Evolutionary conservation across 2,113 vertebrate genomes (phyloP), one percentile per base, ranked within the genome.

Genomic region (Gobiocypris rarus): DNA sequence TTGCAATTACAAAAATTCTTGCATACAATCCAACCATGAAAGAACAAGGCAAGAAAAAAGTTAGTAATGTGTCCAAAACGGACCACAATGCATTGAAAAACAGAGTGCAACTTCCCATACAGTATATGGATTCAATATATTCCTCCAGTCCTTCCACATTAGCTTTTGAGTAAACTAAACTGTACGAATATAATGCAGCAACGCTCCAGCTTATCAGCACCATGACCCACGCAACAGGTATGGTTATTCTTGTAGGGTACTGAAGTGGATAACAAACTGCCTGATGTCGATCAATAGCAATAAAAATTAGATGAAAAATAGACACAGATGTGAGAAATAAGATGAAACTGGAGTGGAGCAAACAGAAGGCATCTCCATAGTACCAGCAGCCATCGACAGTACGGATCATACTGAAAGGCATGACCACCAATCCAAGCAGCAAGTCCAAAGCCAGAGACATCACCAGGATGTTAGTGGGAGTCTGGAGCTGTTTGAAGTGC

Each of bases 211-310:
- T 89, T 34, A 83, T n/a, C 52, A 71, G 58, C 22, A 86, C 84
- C 90, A 91, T 89, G 24, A 90, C 3, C 89, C 87, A 86, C 10
- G 86, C 86, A n/a, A 84, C 67, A 58, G 81, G 13, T 59, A 81
- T 87, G 31, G 89, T 89, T 24, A 91, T 74, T 81, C 48, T 86
- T 43, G 63, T 56, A 9, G 69, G 56, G 31, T 90, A 91, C 17
- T 80, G 85, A n/a, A 91, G 89, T 2, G 90, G 90, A 75, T 89
- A 59, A 34, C 86, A 90, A 31, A 91, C 86, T n/a, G 90, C 90
- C 69, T 85, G 74, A 75, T 90, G 87, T 45, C 90, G 86, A 58
- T 91, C 90, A 10, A 75, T 78, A 9, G 90, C 85, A 13, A 91
- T 88, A 67, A 50, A 89, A 54, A 88, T 84, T 6, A 91, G 83